phyloP scores from a whole-genome alignment of 2,797 vertebrate species.

The Allobates femoralis region DNA sequence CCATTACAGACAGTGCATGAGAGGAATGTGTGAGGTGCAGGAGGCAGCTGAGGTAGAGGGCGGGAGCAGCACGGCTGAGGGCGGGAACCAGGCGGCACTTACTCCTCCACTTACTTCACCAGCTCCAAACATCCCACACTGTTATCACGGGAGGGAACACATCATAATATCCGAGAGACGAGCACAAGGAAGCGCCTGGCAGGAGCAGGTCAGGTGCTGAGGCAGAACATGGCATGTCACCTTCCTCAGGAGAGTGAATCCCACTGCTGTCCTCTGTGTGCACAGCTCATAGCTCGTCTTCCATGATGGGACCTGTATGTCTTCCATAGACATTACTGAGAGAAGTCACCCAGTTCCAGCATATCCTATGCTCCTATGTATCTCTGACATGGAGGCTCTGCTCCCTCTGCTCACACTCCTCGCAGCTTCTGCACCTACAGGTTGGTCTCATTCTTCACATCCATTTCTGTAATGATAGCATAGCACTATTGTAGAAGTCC shows the following conservation, averaged over 20 bases:
- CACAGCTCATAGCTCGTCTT: no score
- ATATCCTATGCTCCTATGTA: background rate
- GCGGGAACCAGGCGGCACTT: constrained; percentile 58
- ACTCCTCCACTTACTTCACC: constrained; percentile 29
- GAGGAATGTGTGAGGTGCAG: constrained; percentile 78
- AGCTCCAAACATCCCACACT: constrained; percentile 29
- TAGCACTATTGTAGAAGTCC: background rate
- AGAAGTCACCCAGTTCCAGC: background rate
- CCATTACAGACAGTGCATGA: constrained; percentile 70
- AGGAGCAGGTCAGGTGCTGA: background rate
- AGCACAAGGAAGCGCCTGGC: background rate
- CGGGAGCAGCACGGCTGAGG: constrained; percentile 42
- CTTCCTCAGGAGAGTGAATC: background rate
- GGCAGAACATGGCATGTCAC: constrained; percentile 13
- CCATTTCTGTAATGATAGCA: background rate
- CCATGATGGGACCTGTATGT: background rate
- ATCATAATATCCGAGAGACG: constrained; percentile 14
- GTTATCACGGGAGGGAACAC: constrained; percentile 38
- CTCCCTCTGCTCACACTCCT: constrained; percentile 64
- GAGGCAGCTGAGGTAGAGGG: background rate
- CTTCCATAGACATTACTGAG: background rate
- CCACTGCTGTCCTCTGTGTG: no score
- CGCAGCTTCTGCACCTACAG: constrained; percentile 70
- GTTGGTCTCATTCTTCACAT: constrained; percentile 66
- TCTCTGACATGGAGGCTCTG: constrained; percentile 70